Conservation (phyloP, 2,113 vertebrate genomes). For the Percopsis transmontana region DNA sequence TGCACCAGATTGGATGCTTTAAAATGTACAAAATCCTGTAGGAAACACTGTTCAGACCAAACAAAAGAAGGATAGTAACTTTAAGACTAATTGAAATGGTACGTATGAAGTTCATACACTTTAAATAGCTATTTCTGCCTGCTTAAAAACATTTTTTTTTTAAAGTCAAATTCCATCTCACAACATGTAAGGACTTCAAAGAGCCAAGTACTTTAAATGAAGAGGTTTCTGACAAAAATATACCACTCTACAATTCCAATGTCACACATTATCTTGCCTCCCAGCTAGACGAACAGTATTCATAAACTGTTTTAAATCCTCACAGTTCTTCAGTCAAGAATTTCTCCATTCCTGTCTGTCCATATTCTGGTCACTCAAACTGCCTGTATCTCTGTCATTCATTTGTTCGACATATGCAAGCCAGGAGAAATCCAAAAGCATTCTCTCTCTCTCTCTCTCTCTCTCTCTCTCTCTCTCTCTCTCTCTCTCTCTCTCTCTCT, state of each 20-base stretch:
- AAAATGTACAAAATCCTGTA: no score
- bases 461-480: slow-evolving; percentile 1
- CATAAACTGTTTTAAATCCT: slow-evolving; percentile 37
- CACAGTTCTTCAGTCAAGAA: slow-evolving; percentile 47
- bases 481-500: no score
- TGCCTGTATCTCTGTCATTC: slow-evolving; percentile 55
- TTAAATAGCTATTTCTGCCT: neutral
- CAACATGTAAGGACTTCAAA: neutral
- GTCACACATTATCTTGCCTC: slow-evolving; percentile 28
- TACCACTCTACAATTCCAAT: slow-evolving; percentile 36
- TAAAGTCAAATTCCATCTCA: neutral
- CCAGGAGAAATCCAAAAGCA: slow-evolving; percentile 38
- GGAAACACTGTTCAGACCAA: no score
- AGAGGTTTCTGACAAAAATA: slow-evolving; percentile 12
- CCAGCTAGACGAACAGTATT: slow-evolving; percentile 32
- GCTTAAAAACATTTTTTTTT: neutral
- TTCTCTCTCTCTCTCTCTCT: slow-evolving; percentile 10
- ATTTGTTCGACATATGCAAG: slow-evolving; percentile 59
- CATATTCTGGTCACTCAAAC: slow-evolving; percentile 47
- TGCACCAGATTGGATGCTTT: no score
- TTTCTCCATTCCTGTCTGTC: slow-evolving; percentile 44
- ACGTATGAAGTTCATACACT: no score
- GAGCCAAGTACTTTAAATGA: slow-evolving; percentile 1
- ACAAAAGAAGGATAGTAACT: no score
- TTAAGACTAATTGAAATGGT: no score